Percentiles rank a stretch among this genome's conserved stretches.
Conservation (phyloP, 2,113 vertebrate species). For the Vimba vimba region DNA sequence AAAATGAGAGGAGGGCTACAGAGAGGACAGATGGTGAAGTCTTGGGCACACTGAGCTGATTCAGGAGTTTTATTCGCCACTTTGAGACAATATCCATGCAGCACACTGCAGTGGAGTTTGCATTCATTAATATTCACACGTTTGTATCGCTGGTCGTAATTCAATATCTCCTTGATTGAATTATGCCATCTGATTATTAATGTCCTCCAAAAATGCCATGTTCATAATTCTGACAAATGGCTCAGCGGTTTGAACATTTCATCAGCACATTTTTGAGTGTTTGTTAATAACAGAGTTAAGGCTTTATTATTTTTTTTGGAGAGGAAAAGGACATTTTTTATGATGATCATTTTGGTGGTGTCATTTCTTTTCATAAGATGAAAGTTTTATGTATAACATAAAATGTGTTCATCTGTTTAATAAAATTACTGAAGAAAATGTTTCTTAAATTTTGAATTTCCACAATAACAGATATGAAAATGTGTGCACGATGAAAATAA, state of each 20-base stretch:
- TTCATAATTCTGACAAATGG: conserved; percentile 30
- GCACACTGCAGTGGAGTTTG: not conserved
- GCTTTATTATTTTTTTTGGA: not conserved
- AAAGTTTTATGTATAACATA: not conserved
- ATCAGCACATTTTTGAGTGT: conserved; percentile 29
- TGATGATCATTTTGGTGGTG: not conserved
- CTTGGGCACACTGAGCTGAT: conserved; percentile 1
- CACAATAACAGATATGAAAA: not conserved
- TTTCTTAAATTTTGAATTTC: not conserved
- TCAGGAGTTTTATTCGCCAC: conserved; percentile 23
- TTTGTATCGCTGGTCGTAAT: conserved; percentile 7
- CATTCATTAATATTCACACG: conserved; percentile 27
- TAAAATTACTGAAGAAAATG: not conserved
- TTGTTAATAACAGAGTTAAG: conserved; percentile 13
- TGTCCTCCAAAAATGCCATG: not conserved
- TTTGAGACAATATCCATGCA: not conserved
- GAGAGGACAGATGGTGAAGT: conserved; percentile 39
- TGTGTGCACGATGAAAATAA: not conserved
- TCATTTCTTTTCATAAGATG: not conserved
- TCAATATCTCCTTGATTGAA: conserved; percentile 23
- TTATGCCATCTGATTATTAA: not conserved
- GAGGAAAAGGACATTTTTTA: not conserved
- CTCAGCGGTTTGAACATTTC: not conserved
- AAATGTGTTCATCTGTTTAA: not conserved
- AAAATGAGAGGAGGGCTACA: conserved; percentile 27